Evolutionary conservation across 53 echinoderm and acorn worm genomes (phyloP).

Genomic region (Holothuria leucospilota): DNA sequence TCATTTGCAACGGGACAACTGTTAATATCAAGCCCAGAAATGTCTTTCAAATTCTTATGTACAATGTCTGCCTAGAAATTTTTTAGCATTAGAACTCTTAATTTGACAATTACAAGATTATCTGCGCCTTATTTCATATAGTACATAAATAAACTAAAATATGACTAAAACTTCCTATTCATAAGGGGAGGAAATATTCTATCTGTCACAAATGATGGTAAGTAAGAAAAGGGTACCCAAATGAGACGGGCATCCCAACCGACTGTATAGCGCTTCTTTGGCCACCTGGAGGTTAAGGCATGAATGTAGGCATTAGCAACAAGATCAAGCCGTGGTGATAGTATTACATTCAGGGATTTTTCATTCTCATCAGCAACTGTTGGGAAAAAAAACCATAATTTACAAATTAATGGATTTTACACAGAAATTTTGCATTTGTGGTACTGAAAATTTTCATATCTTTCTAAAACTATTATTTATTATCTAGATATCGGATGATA

Average conservation of each 20-base stretch:
- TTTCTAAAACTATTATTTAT: no score
- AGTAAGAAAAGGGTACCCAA: conserved; percentile 66
- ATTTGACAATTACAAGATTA: no score
- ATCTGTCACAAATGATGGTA: conserved; percentile 59
- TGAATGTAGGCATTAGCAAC: conserved; percentile 69
- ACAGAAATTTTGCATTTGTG: no score
- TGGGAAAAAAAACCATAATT: not conserved
- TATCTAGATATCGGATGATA: no score
- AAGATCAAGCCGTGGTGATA: conserved; percentile 55
- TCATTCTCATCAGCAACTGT: conserved; percentile 48
- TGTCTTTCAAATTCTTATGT: no score
- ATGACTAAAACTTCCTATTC: conserved; percentile 27
- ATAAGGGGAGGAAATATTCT: conserved; percentile 8
- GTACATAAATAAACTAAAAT: not conserved
- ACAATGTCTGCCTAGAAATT: no score
- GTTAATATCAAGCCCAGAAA: no score
- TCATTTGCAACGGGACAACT: no score
- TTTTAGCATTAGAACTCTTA: no score
- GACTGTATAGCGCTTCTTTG: conserved; percentile 66
- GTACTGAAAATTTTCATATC: no score
- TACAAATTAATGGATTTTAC: not conserved
- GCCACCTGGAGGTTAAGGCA: conserved; percentile 60
- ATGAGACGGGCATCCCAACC: conserved; percentile 65
- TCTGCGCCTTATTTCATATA: no score
- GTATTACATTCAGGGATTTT: conserved; percentile 34